Evolutionary conservation across 2,888 invertebrate genomes (phyloP).

Genomic region (Clitarchus hookeri): DNA sequence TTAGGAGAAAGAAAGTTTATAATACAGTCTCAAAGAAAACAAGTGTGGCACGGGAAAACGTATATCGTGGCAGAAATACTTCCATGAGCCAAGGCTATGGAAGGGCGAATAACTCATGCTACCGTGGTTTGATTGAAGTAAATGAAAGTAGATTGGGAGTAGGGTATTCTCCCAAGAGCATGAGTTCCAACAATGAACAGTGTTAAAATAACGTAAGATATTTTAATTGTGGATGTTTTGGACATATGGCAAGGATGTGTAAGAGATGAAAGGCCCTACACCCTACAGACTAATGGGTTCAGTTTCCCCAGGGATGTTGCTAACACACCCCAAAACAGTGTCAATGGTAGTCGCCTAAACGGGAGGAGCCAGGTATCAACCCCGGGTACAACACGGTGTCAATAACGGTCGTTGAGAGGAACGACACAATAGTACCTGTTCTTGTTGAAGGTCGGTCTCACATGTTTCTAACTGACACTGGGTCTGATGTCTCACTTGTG

Average conservation of each 20-base stretch:
- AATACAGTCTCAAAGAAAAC: not conserved
- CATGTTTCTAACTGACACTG: not conserved
- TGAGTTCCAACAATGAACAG: not conserved
- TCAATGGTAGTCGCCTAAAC: not conserved
- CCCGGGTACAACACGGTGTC: not conserved
- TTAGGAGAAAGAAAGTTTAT: not conserved
- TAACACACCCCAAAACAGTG: not conserved
- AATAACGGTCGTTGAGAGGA: not conserved
- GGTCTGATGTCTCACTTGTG: not conserved
- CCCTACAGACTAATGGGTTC: not conserved
- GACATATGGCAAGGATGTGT: not conserved
- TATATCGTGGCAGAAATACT: not conserved
- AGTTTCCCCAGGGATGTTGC: not conserved
- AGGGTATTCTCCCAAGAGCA: not conserved
- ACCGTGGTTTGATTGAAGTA: not conserved
- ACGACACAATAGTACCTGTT: not conserved
- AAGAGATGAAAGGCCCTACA: not conserved
- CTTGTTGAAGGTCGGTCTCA: not conserved
- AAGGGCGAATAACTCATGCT: not conserved
- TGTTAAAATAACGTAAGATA: not conserved
- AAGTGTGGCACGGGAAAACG: not conserved
- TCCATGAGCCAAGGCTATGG: not conserved
- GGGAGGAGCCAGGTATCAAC: not conserved
- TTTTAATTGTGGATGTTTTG: not conserved
- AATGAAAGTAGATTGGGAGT: not conserved